These are phyloP conservation scores for Leptodirus hochenwartii DNA, from an alignment of 2,888 invertebrate species.

Conservation along the genomic window DNA sequence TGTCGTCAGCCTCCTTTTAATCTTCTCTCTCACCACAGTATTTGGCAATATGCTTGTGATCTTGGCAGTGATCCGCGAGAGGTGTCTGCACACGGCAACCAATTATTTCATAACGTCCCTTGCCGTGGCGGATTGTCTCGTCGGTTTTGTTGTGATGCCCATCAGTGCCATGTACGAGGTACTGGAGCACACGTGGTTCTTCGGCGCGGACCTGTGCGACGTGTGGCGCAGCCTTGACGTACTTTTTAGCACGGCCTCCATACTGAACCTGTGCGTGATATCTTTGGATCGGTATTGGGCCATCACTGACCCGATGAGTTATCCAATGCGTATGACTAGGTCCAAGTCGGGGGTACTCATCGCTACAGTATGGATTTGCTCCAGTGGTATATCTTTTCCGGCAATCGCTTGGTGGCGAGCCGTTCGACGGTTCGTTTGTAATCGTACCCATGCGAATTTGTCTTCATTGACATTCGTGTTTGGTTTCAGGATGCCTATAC, in stretches of 20 bases:
- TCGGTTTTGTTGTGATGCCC: conserved; percentile 95
- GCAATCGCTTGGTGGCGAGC: conserved; percentile 95
- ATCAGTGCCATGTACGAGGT: conserved; percentile 85
- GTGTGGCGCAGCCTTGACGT: conserved; percentile 96
- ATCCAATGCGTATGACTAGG: conserved; percentile 87
- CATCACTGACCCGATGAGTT: conserved; percentile 94
- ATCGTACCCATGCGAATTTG: too few species aligned
- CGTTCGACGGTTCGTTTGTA: conserved; percentile 55
- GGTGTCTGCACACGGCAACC: conserved; percentile 90
- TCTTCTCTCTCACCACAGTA: conserved; percentile 83
- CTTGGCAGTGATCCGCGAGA: conserved; percentile 77
- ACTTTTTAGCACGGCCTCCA: conserved; percentile 92
- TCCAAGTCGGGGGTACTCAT: conserved; percentile 74
- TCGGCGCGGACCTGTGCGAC: conserved; percentile 93
- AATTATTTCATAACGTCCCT: conserved; percentile 95
- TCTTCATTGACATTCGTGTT: too few species aligned
- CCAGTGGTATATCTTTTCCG: conserved; percentile 93
- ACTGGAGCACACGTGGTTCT: conserved; percentile 80
- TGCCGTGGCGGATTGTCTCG: conserved; percentile 90
- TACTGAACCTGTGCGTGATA: conserved; percentile 92
- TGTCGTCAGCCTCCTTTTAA: conserved; percentile 60
- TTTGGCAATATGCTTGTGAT: conserved; percentile 93
- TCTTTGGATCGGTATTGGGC: conserved; percentile 96
- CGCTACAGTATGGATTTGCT: conserved; percentile 90
- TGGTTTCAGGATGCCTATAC: conserved; percentile 69